Percentiles rank a stretch among this genome's conserved stretches.
Conservation (phyloP, 2,888 invertebrate genomes). For the Drosophila quinaria region DNA sequence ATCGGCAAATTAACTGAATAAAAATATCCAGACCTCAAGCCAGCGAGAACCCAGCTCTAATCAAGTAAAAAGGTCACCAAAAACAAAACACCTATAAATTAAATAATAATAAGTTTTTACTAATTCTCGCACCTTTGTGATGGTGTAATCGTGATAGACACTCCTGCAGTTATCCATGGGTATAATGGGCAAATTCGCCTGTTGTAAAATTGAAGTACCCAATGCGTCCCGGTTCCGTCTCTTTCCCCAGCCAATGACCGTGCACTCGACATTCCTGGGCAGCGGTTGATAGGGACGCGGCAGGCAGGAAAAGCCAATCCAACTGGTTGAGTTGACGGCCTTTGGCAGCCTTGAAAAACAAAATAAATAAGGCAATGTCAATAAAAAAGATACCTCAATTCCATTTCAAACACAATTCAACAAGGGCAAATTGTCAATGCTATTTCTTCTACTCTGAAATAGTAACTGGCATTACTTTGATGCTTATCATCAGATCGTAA, state of each 20-base stretch:
- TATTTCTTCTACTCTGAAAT: too few relatives aligned
- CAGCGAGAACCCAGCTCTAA: too few relatives aligned
- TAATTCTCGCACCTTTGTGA: conserved; percentile 87
- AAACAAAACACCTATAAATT: too few relatives aligned
- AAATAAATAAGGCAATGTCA: neutral
- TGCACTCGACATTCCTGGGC: conserved; percentile 90
- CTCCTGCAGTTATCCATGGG: conserved; percentile 91
- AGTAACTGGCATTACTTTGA: neutral
- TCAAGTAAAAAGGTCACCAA: too few relatives aligned
- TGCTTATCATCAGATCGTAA: neutral
- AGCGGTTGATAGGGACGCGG: conserved; percentile 90
- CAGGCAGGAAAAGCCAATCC: conserved; percentile 91
- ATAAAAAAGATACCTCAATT: neutral
- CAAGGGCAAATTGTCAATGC: too few relatives aligned
- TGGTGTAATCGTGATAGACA: conserved; percentile 94
- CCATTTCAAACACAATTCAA: too few relatives aligned
- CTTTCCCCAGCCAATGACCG: conserved; percentile 98
- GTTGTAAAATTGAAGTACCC: conserved; percentile 94
- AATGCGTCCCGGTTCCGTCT: conserved; percentile 90
- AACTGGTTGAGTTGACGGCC: conserved; percentile 79
- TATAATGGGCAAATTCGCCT: conserved; percentile 96
- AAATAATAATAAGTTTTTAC: neutral
- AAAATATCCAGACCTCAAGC: too few relatives aligned
- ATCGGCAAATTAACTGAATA: too few relatives aligned
- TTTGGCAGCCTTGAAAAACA: conserved; percentile 80